Evolutionary conservation across 2,797 vertebrate genomes (phyloP).

Genomic region (Scyliorhinus canicula): DNA sequence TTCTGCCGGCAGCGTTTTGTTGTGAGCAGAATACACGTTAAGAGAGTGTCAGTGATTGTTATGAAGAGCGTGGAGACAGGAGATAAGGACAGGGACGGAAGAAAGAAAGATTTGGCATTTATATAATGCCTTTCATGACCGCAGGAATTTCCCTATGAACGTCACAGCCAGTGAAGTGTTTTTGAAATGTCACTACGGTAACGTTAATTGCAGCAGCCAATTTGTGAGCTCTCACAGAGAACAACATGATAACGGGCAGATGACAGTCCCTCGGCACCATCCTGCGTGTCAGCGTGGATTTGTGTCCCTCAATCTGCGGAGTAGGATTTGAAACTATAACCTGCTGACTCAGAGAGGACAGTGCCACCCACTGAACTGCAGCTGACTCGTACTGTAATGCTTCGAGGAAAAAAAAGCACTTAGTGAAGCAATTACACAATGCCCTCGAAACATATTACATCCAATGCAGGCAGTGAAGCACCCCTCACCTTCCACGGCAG

Average conservation of each 20-base stretch:
- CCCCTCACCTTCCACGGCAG: neutral
- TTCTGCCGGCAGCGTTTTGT: neutral
- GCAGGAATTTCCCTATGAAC: no score
- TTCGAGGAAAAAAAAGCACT: neutral
- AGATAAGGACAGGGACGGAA: neutral
- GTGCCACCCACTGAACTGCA: neutral
- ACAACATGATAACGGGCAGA: neutral
- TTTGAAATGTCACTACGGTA: neutral
- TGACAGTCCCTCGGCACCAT: neutral
- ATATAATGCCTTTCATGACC: neutral
- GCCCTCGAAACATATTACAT: neutral
- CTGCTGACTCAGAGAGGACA: neutral
- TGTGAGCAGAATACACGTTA: neutral
- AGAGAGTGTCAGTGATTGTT: neutral
- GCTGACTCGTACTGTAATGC: neutral
- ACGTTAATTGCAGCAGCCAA: neutral
- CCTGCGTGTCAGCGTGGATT: neutral
- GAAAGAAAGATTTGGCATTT: neutral
- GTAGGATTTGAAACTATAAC: neutral
- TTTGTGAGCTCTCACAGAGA: neutral
- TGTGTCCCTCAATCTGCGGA: neutral
- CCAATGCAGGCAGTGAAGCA: neutral
- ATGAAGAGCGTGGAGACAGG: neutral
- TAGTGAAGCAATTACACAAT: neutral
- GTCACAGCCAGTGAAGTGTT: neutral